Conservation (phyloP, 2,797 vertebrate genomes). For the Mionectes olivaceus region DNA sequence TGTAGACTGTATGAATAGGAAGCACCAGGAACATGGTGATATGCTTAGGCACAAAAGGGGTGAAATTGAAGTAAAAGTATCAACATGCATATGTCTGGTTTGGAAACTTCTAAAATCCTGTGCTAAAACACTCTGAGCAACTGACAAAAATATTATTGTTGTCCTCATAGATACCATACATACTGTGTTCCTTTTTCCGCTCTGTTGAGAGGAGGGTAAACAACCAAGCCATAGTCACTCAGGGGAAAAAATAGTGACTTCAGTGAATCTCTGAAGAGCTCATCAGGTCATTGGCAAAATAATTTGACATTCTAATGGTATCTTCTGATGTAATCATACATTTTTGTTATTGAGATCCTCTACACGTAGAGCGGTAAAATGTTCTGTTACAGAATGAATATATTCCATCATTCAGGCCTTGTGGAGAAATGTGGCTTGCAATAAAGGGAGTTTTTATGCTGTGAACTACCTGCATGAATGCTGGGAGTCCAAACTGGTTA, state of each 20-base stretch:
- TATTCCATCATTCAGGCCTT: not conserved
- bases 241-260: rapidly evolving
- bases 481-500: not conserved
- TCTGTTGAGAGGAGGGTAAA: not conserved
- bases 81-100: rapidly evolving
- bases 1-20: not conserved
- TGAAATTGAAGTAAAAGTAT: not conserved
- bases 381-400: not conserved
- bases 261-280: not conserved
- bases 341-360: not conserved
- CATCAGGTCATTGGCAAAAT: not conserved
- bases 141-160: not conserved
- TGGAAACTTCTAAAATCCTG: not conserved
- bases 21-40: rapidly evolving
- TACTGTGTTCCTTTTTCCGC: rapidly evolving
- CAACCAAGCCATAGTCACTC: rapidly evolving
- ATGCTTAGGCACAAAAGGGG: not conserved
- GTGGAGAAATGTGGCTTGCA: not conserved
- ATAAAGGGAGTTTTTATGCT: not conserved
- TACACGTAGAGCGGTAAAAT: not conserved
- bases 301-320: not conserved
- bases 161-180: not conserved
- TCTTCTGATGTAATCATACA: not conserved
- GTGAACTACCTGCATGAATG: rapidly evolving
- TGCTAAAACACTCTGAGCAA: not conserved